Evolutionary conservation across 2,113 vertebrate species (phyloP), one percentile per base, ranked within the genome.

Genomic region (Redunca redunca): DNA sequence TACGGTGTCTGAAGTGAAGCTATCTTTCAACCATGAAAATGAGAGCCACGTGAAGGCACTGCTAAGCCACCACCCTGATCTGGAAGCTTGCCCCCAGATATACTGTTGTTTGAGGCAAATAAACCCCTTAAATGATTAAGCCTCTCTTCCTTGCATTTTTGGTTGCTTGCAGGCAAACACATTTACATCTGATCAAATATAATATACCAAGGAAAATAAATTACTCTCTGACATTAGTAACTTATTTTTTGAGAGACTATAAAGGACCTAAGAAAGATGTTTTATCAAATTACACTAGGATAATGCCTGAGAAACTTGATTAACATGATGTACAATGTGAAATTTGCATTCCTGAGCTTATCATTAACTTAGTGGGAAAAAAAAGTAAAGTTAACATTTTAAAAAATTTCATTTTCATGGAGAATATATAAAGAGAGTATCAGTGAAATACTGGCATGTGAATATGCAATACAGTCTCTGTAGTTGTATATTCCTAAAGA

Each of bases 211-310:
- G 21, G 57, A 94, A 91, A 88, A 85, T 1, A 53, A 15, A 58
- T 10, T 88, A n/a, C 7, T 78, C 50, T 77, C 55, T 57, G 60
- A 93, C 33, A 91, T 48, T 2, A 84, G 52, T 21, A 84, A 88
- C 80, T 97, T 83, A 43, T 92, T 86, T 97, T 96, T 94, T 48
- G 58, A 90, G 58, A 84, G 60, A 95, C 25, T 77, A 55, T 46
- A 88, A 94, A 92, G 40, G 57, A 94, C 14, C 23, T 91, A 92
- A 81, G 48, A 86, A 92, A 84, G 50, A 50, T 43, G 4, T 71
- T 88, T 86, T 77, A 90, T 93, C 90, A 95, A 64, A 92, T 74
- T 90, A 17, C 6, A 50, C 3, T 43, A 78, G 30, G 17, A 81
- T 7, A 77, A 87, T 46, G n/a, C n/a, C 43, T 82, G 58, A 95